phyloP scores from a whole-genome alignment of 1,140 invertebrate species.

The Drosophila arawakana region DNA sequence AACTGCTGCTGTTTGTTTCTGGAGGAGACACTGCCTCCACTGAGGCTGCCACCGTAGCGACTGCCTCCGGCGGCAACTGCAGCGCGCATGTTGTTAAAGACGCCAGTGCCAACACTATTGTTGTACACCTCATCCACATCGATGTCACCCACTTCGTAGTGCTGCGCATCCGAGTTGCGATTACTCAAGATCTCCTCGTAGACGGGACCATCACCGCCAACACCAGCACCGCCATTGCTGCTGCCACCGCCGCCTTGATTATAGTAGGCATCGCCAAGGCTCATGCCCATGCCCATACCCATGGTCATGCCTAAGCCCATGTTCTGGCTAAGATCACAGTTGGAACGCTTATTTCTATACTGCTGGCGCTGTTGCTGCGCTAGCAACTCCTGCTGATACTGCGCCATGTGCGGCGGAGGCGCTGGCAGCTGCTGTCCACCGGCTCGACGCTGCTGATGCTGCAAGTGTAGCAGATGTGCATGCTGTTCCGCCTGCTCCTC shows the following conservation, averaged over 20 bases:
- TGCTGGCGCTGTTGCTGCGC: constrained; percentile 68
- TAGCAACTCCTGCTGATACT: constrained; percentile 73
- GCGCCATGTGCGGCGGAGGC: constrained; percentile 77
- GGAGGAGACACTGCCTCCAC: constrained; percentile 69
- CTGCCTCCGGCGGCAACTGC: constrained; percentile 65
- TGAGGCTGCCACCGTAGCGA: constrained; percentile 71
- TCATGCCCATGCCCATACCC: constrained; percentile 58
- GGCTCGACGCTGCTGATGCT: constrained; percentile 68
- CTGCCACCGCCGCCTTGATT: constrained; percentile 55
- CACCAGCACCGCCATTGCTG: constrained; percentile 63
- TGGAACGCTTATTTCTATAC: constrained; percentile 84
- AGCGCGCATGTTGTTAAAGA: constrained; percentile 72
- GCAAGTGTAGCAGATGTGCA: constrained; percentile 72
- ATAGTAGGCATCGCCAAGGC: constrained; percentile 67
- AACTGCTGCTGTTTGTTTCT: constrained; percentile 63
- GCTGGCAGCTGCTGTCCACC: constrained; percentile 64
- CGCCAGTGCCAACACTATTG: constrained; percentile 71
- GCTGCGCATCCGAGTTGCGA: constrained; percentile 90
- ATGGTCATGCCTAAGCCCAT: constrained; percentile 50
- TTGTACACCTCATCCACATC: constrained; percentile 80
- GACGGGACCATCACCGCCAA: constrained; percentile 88
- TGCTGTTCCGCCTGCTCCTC: constrained; percentile 77
- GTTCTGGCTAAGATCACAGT: constrained; percentile 82
- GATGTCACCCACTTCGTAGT: constrained; percentile 87
- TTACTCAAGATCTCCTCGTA: constrained; percentile 92